Evolutionary conservation across 2,888 invertebrate genomes (phyloP).

Genomic region (Chelonus formosanus): DNA sequence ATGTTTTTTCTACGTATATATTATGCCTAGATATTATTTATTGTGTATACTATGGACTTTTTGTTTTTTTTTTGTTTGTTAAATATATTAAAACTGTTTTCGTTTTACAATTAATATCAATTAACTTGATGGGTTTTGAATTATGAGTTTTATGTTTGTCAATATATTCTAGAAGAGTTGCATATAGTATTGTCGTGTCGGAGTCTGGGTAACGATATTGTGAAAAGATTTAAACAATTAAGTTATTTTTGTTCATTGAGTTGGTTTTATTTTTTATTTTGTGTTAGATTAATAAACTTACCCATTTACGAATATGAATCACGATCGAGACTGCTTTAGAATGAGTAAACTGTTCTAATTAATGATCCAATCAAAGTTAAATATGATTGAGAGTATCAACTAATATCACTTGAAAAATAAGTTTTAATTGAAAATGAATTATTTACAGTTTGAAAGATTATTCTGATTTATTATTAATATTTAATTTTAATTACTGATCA

Average conservation of each 20-base stretch:
- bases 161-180: constrained; percentile 34
- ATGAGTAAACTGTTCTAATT: no score
- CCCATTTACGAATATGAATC: no score
- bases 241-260: not conserved
- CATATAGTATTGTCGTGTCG: constrained; percentile 28
- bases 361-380: no score
- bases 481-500: no score
- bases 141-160: constrained; percentile 31
- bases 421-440: no score
- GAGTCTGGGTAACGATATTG: constrained; percentile 22
- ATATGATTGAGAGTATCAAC: no score
- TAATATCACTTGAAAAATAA: no score
- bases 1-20: constrained; percentile 57
- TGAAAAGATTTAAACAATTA: constrained; percentile 33
- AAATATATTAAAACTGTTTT: not conserved
- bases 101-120: constrained; percentile 31
- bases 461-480: no score
- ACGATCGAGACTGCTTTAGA: no score
- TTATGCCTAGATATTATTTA: constrained; percentile 51
- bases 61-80: constrained; percentile 23
- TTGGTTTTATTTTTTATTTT: constrained; percentile 5
- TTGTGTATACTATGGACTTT: constrained; percentile 38
- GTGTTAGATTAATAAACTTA: not conserved
- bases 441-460: no score
- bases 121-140: constrained; percentile 33